These are phyloP conservation scores for Hecatera dysodea DNA, from an alignment of 2,888 invertebrate genomes.

Conservation along the genomic window DNA sequence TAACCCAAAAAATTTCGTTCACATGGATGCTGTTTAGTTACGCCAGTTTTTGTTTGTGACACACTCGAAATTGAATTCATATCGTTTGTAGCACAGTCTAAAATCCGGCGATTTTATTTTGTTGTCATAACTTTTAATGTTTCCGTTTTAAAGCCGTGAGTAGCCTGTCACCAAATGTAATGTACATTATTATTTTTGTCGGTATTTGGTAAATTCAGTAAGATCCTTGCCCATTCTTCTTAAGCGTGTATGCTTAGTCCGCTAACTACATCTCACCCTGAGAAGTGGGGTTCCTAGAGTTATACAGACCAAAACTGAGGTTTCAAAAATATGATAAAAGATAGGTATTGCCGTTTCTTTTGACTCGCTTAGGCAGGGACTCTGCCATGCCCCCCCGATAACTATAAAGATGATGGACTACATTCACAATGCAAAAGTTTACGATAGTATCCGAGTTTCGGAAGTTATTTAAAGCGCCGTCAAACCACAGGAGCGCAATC, in stretches of 20 bases:
- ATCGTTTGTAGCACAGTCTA: not conserved
- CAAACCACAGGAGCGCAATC: constrained; percentile 13
- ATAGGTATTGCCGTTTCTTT: not conserved
- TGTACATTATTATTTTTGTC: no score
- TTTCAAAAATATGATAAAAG: not conserved
- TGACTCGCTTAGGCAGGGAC: not conserved
- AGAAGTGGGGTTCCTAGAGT: not conserved
- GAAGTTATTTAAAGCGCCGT: constrained; percentile 39
- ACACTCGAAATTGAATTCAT: not conserved
- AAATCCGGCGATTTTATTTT: not conserved
- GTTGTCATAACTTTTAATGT: not conserved
- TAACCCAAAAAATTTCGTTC: not conserved
- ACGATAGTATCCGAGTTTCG: constrained; percentile 29
- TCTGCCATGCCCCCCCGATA: not conserved
- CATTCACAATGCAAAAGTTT: constrained; percentile 21
- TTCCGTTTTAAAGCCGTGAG: not conserved
- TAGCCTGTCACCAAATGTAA: not conserved
- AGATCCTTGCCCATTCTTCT: no score
- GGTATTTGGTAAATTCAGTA: no score
- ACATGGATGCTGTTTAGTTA: not conserved
- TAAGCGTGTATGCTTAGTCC: not conserved
- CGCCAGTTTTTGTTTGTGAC: not conserved
- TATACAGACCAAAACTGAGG: not conserved
- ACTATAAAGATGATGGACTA: constrained; percentile 24
- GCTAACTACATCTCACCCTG: not conserved